Evolutionary conservation across 2,888 invertebrate genomes (phyloP), one percentile per base, ranked within the genome.

Genomic region (Sclerodermus sp.): DNA sequence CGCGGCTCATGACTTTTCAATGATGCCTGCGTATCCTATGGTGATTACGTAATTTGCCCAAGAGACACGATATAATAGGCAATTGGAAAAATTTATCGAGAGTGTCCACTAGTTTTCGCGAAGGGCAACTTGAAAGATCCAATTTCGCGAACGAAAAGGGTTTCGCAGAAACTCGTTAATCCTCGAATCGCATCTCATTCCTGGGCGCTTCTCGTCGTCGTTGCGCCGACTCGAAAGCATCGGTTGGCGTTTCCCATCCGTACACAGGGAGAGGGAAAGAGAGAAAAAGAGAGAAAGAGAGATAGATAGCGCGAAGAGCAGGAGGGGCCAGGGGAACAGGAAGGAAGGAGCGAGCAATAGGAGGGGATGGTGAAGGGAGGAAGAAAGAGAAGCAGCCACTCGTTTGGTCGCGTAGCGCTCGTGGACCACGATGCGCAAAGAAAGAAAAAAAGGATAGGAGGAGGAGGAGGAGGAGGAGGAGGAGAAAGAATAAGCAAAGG

Each of bases 231-330:
- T 58, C 58, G 51, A 36, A 45, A 51, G 57, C 48, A 50, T 51
- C 55, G 61, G 53, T 55, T 53, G 61, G 54, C 60, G 50, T 49
- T 62, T 62, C 59, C 62, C 57, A 57, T 62, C 63, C 50, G 48
- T 42, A 55, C 45, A 45, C 31, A 44, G 40, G 34, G 48, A 41
- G 50, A 52, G 55, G 34, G 41, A 42, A 36, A 16, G 47, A 14
- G 45, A 42, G 39, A 32, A 45, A 38, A 32, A 40, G 42, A 45
- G 29, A 45, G 42, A 53, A 50, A 47, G 47, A 41, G 47, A 54
- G 53, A 50, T 55, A 54, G 55, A 60, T 57, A 61, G 54, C 49
- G 54, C 49, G 36, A 46, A 16, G 14, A n/a, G 32, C 10, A 15
- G 34, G 15, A 31, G 38, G 34, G 18, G 17, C 34, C 14, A 23